Evolutionary conservation across 2,888 invertebrate species (phyloP).

Genomic region (Xanthia icteritia): DNA sequence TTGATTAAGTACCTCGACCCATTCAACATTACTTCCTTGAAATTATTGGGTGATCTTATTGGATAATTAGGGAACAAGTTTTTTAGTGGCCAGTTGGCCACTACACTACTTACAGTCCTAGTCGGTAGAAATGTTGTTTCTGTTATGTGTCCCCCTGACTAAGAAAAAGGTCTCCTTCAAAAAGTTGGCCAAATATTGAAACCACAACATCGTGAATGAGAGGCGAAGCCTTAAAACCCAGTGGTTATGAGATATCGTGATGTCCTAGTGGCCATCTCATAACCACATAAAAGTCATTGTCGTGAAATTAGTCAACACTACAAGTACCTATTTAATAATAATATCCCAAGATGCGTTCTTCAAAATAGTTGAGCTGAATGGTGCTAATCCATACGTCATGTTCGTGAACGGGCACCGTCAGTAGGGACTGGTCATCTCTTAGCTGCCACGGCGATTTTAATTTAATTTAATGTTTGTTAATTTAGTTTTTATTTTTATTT

Average conservation of each 20-base stretch:
- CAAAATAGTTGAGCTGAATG: too few relatives aligned
- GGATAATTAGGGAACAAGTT: conserved; percentile 9
- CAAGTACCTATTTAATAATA: not conserved
- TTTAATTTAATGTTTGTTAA: too few relatives aligned
- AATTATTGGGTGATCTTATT: conserved; percentile 42
- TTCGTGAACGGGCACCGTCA: too few relatives aligned
- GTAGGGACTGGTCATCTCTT: too few relatives aligned
- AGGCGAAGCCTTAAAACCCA: too few relatives aligned
- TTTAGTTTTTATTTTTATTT: too few relatives aligned
- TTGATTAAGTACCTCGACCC: conserved; percentile 55
- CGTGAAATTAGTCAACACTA: not conserved
- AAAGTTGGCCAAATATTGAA: not conserved
- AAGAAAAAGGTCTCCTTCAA: not conserved
- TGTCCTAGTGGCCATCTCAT: too few relatives aligned
- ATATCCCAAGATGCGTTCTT: not conserved
- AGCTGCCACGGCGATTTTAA: too few relatives aligned
- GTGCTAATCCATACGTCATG: too few relatives aligned
- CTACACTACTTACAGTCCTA: not conserved
- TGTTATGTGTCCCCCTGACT: not conserved
- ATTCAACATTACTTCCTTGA: conserved; percentile 34
- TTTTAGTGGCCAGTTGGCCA: conserved; percentile 40
- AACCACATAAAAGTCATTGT: not conserved
- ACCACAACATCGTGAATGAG: too few relatives aligned
- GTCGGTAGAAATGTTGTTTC: not conserved
- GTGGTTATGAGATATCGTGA: too few relatives aligned